Percentiles rank a stretch among this genome's conserved stretches.
phyloP scores from a whole-genome alignment of 2,797 vertebrate genomes.

The Natrix natrix region DNA sequence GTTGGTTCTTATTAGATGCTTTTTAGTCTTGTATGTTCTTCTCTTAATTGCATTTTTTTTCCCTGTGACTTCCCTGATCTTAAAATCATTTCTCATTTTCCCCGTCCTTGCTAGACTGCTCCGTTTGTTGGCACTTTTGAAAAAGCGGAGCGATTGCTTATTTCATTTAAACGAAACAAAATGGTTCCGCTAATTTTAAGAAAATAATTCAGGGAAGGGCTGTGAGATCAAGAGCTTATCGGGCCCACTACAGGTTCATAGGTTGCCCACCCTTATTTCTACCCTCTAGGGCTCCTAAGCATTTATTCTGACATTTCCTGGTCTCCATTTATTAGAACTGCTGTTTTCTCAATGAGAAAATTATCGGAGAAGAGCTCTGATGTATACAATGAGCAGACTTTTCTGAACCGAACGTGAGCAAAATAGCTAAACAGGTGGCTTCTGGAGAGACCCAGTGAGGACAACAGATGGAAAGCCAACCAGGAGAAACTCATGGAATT shows the following conservation, averaged over 20 bases:
- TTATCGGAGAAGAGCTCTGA: neutral
- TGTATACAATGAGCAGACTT: no score
- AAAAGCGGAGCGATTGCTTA: neutral
- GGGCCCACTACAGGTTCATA: neutral
- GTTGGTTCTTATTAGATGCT: neutral
- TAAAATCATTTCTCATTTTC: neutral
- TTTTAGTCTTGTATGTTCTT: neutral
- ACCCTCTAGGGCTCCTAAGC: accelerated
- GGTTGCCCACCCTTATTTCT: neutral
- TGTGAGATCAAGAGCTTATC: neutral
- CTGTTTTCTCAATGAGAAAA: neutral
- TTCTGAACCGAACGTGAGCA: accelerated
- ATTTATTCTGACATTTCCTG: neutral
- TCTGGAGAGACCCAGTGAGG: neutral
- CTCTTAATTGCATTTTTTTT: neutral
- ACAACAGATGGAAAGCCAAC: neutral
- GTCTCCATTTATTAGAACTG: neutral
- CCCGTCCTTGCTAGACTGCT: neutral
- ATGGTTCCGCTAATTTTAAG: neutral
- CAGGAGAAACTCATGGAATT: neutral
- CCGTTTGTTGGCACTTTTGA: neutral
- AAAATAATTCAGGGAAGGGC: neutral
- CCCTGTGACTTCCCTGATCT: neutral
- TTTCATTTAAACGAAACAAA: neutral
- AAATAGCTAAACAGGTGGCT: accelerated